These are phyloP conservation scores for Patagioenas fasciata DNA, from an alignment of 2,113 vertebrate species.

Conservation along the genomic window DNA sequence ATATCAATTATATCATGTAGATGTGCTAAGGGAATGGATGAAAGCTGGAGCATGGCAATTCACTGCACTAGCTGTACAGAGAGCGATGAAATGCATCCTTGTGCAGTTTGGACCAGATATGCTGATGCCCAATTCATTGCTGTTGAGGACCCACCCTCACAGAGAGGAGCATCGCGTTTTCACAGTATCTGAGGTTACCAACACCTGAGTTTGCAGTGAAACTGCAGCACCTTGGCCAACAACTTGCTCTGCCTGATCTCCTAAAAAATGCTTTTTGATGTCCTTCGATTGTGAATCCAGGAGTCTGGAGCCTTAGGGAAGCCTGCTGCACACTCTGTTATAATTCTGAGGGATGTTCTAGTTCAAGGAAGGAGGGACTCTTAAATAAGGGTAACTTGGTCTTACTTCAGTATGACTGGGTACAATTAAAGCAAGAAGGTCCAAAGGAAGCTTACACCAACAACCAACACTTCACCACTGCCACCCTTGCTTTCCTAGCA, in stretches of 20 bases:
- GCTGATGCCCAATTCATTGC: not conserved
- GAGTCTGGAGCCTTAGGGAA: not conserved
- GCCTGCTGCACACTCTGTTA: not conserved
- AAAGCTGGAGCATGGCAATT: not conserved
- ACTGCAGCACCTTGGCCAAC: not conserved
- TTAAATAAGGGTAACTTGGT: not conserved
- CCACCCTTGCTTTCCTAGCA: not conserved
- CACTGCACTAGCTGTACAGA: not conserved
- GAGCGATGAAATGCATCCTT: not conserved
- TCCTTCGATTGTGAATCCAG: not conserved
- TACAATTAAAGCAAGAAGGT: not conserved
- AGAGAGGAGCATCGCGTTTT: not conserved
- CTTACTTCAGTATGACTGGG: not conserved
- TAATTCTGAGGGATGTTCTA: not conserved
- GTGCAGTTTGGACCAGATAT: not conserved
- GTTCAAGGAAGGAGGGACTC: not conserved
- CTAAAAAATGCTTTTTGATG: not conserved
- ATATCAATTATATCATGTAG: slow-evolving; percentile 26
- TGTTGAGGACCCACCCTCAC: not conserved
- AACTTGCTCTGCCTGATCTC: not conserved
- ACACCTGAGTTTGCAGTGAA: not conserved
- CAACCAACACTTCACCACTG: not conserved
- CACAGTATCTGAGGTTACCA: not conserved
- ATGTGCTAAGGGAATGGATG: slow-evolving; percentile 1
- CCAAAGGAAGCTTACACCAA: not conserved